A percentile compares a stretch with the other conserved stretches of the same genome.
Evolutionary conservation across 2,113 vertebrate genomes (phyloP).

Genomic region (Rutilus rutilus): DNA sequence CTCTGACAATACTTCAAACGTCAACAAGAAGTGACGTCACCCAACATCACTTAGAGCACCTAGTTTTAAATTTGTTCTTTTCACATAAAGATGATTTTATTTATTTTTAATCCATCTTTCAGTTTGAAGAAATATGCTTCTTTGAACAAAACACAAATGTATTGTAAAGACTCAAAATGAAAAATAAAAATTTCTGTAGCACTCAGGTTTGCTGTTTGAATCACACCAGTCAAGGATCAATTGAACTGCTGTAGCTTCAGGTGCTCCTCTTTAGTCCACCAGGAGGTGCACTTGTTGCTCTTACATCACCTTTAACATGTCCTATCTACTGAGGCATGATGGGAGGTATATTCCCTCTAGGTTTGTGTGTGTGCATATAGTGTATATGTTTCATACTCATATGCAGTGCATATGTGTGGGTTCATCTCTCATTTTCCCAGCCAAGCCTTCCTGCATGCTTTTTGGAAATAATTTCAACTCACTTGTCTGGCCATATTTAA

Average conservation of each 20-base stretch:
- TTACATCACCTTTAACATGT: conserved; percentile 31
- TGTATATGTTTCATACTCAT: not conserved
- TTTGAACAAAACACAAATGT: not conserved
- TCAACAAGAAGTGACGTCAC: too few relatives aligned
- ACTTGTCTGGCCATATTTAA: not conserved
- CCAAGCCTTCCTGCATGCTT: not conserved
- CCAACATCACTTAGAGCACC: too few relatives aligned
- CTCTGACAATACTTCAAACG: too few relatives aligned
- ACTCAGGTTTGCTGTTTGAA: not conserved
- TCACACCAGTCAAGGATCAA: not conserved
- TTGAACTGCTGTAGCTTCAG: not conserved
- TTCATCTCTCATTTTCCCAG: not conserved
- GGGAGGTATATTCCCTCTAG: not conserved
- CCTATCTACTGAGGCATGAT: not conserved
- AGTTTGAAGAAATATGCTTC: not conserved
- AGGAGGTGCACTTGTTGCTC: conserved; percentile 50
- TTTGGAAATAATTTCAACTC: not conserved
- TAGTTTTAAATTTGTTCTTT: not conserved
- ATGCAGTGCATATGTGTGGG: not conserved
- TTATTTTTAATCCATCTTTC: not conserved
- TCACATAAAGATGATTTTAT: not conserved
- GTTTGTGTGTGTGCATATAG: not conserved
- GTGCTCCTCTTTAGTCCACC: conserved; percentile 14
- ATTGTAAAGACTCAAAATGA: not conserved
- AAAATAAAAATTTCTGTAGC: not conserved